Conservation (phyloP, 2,113 vertebrate genomes). For the Alectura lathami region DNA sequence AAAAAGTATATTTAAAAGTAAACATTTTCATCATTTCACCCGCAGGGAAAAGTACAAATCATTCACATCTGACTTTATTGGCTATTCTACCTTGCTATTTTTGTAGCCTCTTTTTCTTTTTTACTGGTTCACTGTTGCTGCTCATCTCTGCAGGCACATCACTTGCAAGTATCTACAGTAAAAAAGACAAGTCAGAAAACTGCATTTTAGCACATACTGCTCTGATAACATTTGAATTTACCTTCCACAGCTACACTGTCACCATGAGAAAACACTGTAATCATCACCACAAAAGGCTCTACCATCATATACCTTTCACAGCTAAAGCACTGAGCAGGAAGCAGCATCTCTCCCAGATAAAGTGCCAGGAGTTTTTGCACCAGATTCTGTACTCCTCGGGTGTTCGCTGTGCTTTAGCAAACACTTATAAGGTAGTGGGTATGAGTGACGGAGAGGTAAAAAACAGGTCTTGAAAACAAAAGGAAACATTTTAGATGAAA, state of each 20-base stretch:
- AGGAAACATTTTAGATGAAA: neutral
- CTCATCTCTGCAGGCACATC: slow-evolving; percentile 52
- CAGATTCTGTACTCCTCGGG: fast-evolving
- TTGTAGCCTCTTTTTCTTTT: slow-evolving; percentile 86
- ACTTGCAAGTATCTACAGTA: slow-evolving; percentile 82
- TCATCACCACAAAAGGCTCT: neutral
- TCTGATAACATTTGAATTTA: neutral
- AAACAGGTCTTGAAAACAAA: neutral
- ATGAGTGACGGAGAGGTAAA: neutral
- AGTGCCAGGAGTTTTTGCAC: neutral
- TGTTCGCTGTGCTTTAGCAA: neutral
- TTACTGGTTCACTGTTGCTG: slow-evolving; percentile 75
- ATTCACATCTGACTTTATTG: neutral
- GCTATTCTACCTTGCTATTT: slow-evolving; percentile 64
- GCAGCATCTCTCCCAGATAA: neutral
- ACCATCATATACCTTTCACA: neutral
- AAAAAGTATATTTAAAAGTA: slow-evolving; percentile 60
- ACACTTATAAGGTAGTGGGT: neutral
- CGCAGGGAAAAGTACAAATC: neutral
- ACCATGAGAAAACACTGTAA: neutral
- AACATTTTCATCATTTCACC: slow-evolving; percentile 4
- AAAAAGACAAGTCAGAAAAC: neutral
- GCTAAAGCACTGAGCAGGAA: neutral
- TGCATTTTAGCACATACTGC: neutral
- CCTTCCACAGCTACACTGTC: neutral